phyloP scores from a whole-genome alignment of 1,140 invertebrate genomes.

The Drosophila malerkotliana region DNA sequence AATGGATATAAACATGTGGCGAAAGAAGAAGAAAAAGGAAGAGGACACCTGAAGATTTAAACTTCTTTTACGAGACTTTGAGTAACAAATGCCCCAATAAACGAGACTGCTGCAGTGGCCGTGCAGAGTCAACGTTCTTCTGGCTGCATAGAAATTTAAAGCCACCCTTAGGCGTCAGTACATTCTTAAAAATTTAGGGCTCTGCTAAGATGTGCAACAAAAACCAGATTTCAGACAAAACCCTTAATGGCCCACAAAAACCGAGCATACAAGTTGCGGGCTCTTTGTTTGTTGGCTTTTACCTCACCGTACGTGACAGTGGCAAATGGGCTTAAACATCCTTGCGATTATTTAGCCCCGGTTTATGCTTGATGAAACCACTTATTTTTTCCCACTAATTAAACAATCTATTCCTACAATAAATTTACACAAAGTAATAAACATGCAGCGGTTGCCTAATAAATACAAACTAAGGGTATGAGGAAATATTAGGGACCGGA shows the following conservation, averaged over 20 bases:
- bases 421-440: constrained; percentile 8
- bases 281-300: constrained; percentile 34
- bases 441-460: constrained; percentile 5
- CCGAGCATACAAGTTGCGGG: constrained; percentile 35
- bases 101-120: constrained; percentile 36
- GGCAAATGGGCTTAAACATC: constrained; percentile 41
- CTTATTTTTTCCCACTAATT: constrained; percentile 32
- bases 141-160: constrained; percentile 43
- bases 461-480: constrained; percentile 2
- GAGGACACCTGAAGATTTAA: constrained; percentile 37
- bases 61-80: constrained; percentile 45
- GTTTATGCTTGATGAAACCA: constrained; percentile 19
- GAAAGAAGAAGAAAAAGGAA: constrained; percentile 6
- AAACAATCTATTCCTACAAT: constrained; percentile 41
- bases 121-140: constrained; percentile 36
- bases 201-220: constrained; percentile 49
- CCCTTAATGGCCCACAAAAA: constrained; percentile 49
- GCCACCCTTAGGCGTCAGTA: constrained; percentile 45
- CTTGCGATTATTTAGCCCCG: constrained; percentile 24
- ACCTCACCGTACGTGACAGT: constrained; percentile 41
- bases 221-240: constrained; percentile 50
- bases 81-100: constrained; percentile 44
- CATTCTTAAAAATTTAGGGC: constrained; percentile 46
- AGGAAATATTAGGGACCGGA: background rate
- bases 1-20: constrained; percentile 30